These are phyloP conservation scores for Nycteola revayana DNA, from an alignment of 2,888 invertebrate species.

Conservation along the genomic window DNA sequence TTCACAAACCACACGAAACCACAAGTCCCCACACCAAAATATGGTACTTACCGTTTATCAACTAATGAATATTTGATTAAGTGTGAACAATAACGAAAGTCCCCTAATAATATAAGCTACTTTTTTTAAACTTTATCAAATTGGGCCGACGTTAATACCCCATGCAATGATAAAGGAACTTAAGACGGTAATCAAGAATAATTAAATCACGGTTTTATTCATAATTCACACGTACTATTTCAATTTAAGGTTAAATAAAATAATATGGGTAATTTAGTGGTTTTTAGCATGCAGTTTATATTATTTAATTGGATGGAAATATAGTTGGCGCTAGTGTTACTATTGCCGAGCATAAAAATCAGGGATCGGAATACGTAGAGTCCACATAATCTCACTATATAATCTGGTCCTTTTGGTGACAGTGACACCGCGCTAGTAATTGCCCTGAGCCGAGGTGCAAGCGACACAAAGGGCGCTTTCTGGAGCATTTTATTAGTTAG, in stretches of 20 bases:
- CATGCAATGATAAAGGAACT: constrained; percentile 60
- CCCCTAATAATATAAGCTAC: constrained; percentile 34
- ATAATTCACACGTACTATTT: constrained; percentile 39
- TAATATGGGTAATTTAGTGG: constrained; percentile 20
- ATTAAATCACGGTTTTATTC: constrained; percentile 52
- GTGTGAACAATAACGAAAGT: constrained; percentile 35
- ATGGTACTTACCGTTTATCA: constrained; percentile 29
- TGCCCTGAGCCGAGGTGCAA: too few species aligned
- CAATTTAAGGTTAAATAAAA: not conserved
- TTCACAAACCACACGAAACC: not conserved
- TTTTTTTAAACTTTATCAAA: constrained; percentile 57
- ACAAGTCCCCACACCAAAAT: constrained; percentile 8
- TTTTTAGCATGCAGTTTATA: constrained; percentile 27
- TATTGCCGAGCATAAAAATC: too few species aligned
- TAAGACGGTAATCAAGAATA: constrained; percentile 56
- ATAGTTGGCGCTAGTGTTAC: too few species aligned
- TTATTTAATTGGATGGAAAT: too few species aligned
- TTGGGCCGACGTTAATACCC: constrained; percentile 59
- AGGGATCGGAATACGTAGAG: too few species aligned
- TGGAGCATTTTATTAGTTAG: too few species aligned
- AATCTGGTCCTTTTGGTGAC: too few species aligned
- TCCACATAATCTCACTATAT: too few species aligned
- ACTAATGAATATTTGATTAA: constrained; percentile 51
- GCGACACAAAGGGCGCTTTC: too few species aligned
- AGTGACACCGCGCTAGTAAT: too few species aligned